phyloP scores from a whole-genome alignment of 1,140 invertebrate genomes.

The Drosophila pandora region DNA sequence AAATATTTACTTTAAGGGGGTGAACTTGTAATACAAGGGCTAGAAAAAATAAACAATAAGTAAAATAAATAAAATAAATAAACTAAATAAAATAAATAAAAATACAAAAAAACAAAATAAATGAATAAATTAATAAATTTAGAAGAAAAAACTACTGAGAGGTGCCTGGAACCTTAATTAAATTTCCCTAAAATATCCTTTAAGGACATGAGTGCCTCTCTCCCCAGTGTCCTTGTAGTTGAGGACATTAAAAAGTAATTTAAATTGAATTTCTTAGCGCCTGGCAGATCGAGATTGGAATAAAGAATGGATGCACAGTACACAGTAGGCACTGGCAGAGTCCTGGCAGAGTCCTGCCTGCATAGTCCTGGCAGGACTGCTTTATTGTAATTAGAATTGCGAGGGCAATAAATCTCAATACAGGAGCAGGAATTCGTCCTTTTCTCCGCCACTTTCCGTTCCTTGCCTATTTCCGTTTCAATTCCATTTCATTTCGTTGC shows the following conservation, averaged over 20 bases:
- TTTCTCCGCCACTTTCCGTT: background rate
- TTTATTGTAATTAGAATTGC: constrained; percentile 73
- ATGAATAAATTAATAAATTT: too few species aligned
- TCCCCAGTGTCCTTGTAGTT: constrained; percentile 2
- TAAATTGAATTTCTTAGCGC: constrained; percentile 72
- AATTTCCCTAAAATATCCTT: background rate
- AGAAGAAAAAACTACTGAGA: too few species aligned
- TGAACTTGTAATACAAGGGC: too few species aligned
- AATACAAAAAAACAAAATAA: too few species aligned
- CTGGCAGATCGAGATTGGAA: constrained; percentile 30
- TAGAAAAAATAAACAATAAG: too few species aligned
- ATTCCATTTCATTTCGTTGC: constrained; percentile 21
- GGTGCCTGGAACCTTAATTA: too few species aligned
- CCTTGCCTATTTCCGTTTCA: constrained; percentile 1
- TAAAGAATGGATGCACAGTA: constrained; percentile 1
- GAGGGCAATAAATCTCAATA: constrained; percentile 71
- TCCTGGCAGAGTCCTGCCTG: background rate
- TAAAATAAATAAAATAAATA: too few species aligned
- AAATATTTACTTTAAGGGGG: too few species aligned
- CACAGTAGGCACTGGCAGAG: constrained; percentile 11
- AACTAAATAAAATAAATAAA: too few species aligned
- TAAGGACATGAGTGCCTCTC: background rate
- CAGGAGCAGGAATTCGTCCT: constrained; percentile 21
- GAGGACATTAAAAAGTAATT: constrained; percentile 73
- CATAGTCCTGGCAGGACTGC: constrained; percentile 17